These are phyloP conservation scores for Hylomyscus alleni DNA, from an alignment of 2,797 vertebrate species.

Conservation along the genomic window DNA sequence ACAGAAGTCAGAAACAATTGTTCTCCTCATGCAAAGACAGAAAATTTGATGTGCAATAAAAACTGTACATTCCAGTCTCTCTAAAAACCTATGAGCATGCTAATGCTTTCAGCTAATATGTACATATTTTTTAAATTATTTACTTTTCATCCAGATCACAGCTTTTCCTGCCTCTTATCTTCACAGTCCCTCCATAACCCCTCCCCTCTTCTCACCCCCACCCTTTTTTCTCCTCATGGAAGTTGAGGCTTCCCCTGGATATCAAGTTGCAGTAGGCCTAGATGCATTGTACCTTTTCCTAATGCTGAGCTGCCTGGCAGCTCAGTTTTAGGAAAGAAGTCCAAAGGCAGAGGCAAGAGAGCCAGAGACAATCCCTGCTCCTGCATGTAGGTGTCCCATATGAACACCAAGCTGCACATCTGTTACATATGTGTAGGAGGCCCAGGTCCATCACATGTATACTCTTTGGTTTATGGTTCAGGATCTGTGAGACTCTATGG, in stretches of 20 bases:
- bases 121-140: neutral
- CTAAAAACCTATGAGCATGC: neutral
- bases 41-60: constrained; percentile 72
- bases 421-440: neutral
- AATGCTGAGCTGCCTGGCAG: too few relatives aligned
- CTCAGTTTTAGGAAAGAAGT: neutral
- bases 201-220: neutral
- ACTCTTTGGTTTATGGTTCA: neutral
- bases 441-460: neutral
- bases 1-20: neutral
- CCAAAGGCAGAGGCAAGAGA: neutral
- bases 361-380: neutral
- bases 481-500: neutral
- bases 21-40: constrained; percentile 61
- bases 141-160: neutral
- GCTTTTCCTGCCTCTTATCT: neutral
- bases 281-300: neutral
- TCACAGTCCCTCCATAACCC: neutral
- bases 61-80: neutral
- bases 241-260: neutral
- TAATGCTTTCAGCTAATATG: neutral
- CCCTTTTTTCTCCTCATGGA: neutral
- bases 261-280: neutral
- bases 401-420: neutral
- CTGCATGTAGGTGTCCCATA: neutral